phyloP scores from a whole-genome alignment of 1,140 invertebrate genomes.

The Ruditapes philippinarum region DNA sequence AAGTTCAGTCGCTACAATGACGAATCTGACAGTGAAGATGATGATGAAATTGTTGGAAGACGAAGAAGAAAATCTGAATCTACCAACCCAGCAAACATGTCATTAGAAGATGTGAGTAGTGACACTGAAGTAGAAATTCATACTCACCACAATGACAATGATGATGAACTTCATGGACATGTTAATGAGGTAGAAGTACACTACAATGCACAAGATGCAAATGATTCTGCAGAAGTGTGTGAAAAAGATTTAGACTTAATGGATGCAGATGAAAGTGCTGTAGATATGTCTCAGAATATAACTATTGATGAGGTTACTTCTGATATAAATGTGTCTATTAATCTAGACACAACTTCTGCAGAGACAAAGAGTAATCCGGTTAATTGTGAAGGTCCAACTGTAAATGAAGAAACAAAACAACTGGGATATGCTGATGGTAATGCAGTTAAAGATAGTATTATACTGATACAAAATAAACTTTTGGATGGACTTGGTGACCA shows the following conservation, averaged over 20 bases:
- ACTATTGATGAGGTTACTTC: conserved; percentile 17
- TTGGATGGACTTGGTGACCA: background rate
- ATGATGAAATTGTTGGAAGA: background rate
- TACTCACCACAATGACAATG: background rate
- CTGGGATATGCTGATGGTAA: background rate
- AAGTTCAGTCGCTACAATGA: conserved; percentile 65
- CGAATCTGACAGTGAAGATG: conserved; percentile 60
- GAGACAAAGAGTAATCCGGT: background rate
- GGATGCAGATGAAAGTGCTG: background rate
- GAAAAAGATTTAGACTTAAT: background rate
- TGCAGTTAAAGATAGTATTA: background rate
- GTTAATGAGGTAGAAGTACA: background rate
- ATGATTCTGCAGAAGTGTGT: background rate
- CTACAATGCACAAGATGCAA: conserved; percentile 7
- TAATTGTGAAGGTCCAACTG: background rate
- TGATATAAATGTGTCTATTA: background rate
- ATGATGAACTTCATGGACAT: background rate
- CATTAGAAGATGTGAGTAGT: conserved; percentile 33
- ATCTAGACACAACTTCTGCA: background rate
- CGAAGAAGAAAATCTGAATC: background rate
- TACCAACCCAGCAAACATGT: background rate
- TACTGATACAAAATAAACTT: background rate
- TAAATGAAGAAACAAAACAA: background rate
- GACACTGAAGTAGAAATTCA: conserved; percentile 11
- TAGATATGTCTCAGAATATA: conserved; percentile 12